A percentile compares a stretch with the other conserved stretches of the same genome.
Conservation (phyloP, 2,888 invertebrate genomes). For the Orchestes rusci region DNA sequence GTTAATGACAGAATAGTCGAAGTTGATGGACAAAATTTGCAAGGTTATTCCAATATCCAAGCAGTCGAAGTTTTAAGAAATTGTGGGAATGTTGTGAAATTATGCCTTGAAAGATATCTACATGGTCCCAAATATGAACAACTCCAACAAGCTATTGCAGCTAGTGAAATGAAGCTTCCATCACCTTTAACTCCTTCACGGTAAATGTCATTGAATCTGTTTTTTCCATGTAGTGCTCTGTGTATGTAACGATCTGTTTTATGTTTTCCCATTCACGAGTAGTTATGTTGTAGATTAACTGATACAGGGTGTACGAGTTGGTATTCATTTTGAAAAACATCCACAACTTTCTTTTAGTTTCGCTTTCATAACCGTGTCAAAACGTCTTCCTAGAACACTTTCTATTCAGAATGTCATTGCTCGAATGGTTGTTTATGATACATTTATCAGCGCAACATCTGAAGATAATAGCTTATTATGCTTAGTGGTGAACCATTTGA, state of each 20-base stretch:
- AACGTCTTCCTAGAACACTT: no score
- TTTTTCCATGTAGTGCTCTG: slow-evolving; percentile 31
- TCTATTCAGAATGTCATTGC: no score
- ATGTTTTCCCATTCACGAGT: background rate
- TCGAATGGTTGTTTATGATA: no score
- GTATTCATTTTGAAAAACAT: no score
- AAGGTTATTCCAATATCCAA: slow-evolving; percentile 94
- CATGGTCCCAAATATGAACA: slow-evolving; percentile 87
- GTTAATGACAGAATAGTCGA: slow-evolving; percentile 98
- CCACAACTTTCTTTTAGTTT: no score
- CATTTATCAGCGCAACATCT: no score
- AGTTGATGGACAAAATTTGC: slow-evolving; percentile 89
- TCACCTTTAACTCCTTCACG: slow-evolving; percentile 51
- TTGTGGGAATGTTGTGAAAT: slow-evolving; percentile 82
- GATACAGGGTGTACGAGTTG: no score
- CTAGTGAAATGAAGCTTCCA: slow-evolving; percentile 62
- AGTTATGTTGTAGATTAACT: slow-evolving; percentile 29
- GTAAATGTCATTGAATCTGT: slow-evolving; percentile 39
- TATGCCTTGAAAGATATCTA: slow-evolving; percentile 84
- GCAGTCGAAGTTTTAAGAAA: slow-evolving; percentile 94
- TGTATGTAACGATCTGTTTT: slow-evolving; percentile 2
- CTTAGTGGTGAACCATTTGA: no score
- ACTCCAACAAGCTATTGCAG: slow-evolving; percentile 78
- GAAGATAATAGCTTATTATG: no score
- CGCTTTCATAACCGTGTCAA: no score